A percentile compares a stretch with the other conserved stretches of the same genome.
These are phyloP conservation scores for Bujurquina vittata DNA, from an alignment of 2,113 vertebrate species.

Conservation along the genomic window DNA sequence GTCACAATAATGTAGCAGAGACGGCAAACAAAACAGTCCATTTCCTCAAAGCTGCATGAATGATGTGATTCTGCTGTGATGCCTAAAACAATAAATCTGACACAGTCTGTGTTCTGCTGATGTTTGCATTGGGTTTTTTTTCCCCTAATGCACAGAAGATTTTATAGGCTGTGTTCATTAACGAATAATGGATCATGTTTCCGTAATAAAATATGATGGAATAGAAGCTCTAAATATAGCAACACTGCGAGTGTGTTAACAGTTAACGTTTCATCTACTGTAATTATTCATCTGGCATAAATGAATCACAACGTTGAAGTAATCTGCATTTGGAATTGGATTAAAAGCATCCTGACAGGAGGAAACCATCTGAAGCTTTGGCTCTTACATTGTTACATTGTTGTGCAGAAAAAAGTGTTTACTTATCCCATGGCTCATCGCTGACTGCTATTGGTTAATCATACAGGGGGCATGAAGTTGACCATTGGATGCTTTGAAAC, in stretches of 20 bases:
- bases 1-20: neutral
- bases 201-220: neutral
- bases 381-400: slow-evolving; percentile 2
- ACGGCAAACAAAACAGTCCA: neutral
- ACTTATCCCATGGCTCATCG: slow-evolving; percentile 69
- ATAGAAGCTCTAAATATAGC: slow-evolving; percentile 41
- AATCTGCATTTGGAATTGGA: slow-evolving; percentile 25
- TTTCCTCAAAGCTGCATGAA: neutral
- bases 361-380: slow-evolving; percentile 28
- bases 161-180: neutral
- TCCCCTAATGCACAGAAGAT: neutral
- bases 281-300: slow-evolving; percentile 25
- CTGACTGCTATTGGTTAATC: slow-evolving; percentile 63
- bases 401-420: slow-evolving; percentile 51
- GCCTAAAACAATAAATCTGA: slow-evolving; percentile 1
- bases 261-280: slow-evolving; percentile 37
- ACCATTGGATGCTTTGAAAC: slow-evolving; percentile 39
- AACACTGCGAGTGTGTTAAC: slow-evolving; percentile 18
- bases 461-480: slow-evolving; percentile 53
- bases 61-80: neutral
- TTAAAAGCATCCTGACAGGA: slow-evolving; percentile 31
- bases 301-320: slow-evolving; percentile 35
- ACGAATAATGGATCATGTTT: neutral
- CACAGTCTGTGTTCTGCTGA: neutral
- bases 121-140: neutral